Base-by-base conservation (phyloP, 2,797 vertebrate species). In the Distichodus sexfasciatus region DNA sequence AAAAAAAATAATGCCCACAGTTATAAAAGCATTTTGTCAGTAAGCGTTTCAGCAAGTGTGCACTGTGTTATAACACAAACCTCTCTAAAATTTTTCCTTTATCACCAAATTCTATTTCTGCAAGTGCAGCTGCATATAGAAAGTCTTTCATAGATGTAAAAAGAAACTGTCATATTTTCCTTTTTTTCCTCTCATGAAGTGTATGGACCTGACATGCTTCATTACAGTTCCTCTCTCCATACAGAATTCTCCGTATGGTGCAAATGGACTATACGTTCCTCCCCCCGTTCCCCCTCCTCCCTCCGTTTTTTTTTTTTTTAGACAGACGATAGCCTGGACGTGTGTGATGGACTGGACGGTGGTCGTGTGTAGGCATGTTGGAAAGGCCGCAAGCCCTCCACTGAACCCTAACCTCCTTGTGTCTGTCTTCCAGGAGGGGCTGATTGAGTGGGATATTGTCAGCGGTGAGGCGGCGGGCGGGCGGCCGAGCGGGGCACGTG, bases 401-500 rank as follows among this genome's bases (percentile, higher is more conserved):
- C 48, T 78, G 74, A 71, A 69, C 73, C 75, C 69, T 79, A 79
- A 79, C 79, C 70, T 57, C 24, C 31, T 66, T 78, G 53, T 79
- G 70, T 79, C 70, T 78, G 68, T 85, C 79, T 72, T 79, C 46
- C 74, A 76, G 79, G 71, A 80, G 76, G n/a, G 75, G 72, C 82
- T 75, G 72, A 75, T 80, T 79, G 72, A 57, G 35, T 74, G 47
- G 74, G 75, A 80, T 63, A 76, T 80, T 75, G 43, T 40, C 65
- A 73, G 54, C 14, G 5, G 11, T 2, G 14, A 47, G 28, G 55
- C 28, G 59, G 58, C 70, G 72, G 69, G 26, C 33, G 51, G 40
- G 61, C 40, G 44, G 73, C 69, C 54, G 66, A 73, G 74, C 55
- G 50, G 72, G 69, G 26, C 33, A 57, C 33, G 61, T 40, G 44